Percentiles rank a stretch among this genome's conserved stretches.
These are phyloP conservation scores for Clistopyga incitator DNA, from an alignment of 2,888 invertebrate species.

Conservation along the genomic window DNA sequence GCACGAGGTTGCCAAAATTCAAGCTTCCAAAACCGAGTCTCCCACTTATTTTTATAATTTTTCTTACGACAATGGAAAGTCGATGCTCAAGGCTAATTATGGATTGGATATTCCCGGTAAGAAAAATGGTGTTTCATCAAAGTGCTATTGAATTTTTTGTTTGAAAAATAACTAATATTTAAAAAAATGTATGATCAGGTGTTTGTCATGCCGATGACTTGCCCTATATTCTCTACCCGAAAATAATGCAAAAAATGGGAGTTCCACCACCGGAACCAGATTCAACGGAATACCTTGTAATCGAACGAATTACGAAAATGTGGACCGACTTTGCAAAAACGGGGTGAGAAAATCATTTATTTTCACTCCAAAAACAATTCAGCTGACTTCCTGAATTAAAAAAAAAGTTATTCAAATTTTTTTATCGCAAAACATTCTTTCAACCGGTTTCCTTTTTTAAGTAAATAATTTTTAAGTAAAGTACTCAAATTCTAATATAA, in stretches of 20 bases:
- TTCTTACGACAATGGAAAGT: conserved; percentile 71
- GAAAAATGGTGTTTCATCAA: too few relatives aligned
- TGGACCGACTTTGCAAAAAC: conserved; percentile 82
- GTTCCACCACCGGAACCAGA: conserved; percentile 59
- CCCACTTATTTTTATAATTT: conserved; percentile 78
- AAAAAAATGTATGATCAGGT: conserved; percentile 62
- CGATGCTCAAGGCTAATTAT: conserved; percentile 66
- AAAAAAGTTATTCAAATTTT: too few relatives aligned
- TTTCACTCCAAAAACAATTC: too few relatives aligned
- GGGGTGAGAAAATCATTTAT: conserved; percentile 73
- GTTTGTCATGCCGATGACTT: conserved; percentile 77
- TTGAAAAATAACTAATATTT: too few relatives aligned
- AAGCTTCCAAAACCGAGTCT: conserved; percentile 54
- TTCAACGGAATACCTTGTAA: conserved; percentile 69
- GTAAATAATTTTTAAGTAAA: too few relatives aligned
- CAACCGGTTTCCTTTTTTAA: too few relatives aligned
- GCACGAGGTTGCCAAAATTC: conserved; percentile 70
- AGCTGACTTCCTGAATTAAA: too few relatives aligned
- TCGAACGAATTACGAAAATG: conserved; percentile 77
- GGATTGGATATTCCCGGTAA: conserved; percentile 73
- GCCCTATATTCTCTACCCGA: conserved; percentile 74
- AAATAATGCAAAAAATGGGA: conserved; percentile 57
- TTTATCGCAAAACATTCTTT: too few relatives aligned
- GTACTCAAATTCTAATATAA: too few relatives aligned
- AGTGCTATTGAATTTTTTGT: too few relatives aligned